Conservation (phyloP, 2,797 vertebrate species). For the Discoglossus pictus region DNA sequence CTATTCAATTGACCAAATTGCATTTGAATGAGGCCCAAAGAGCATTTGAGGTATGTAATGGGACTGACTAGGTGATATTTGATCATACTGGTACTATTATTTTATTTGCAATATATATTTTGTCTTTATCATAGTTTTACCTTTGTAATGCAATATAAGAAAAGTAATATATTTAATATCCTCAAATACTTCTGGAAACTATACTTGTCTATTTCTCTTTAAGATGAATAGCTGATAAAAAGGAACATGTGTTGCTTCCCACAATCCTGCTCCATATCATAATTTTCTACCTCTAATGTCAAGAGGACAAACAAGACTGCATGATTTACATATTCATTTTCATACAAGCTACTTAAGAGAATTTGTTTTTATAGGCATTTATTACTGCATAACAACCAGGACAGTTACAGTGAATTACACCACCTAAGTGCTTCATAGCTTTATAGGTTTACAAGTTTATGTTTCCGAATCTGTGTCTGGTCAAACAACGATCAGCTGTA, state of each 20-base stretch:
- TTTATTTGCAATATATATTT: no score
- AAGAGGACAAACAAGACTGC: slow-evolving; percentile 14
- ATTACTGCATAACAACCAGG: slow-evolving; percentile 28
- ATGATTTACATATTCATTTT: slow-evolving; percentile 38
- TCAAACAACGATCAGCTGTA: slow-evolving; percentile 34
- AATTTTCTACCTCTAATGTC: slow-evolving; percentile 25
- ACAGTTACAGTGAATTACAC: slow-evolving; percentile 29
- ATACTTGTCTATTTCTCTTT: slow-evolving; percentile 24
- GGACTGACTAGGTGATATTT: no score
- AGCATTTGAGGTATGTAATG: no score
- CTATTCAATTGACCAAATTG: no score
- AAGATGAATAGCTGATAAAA: slow-evolving; percentile 22
- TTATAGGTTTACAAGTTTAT: slow-evolving; percentile 19
- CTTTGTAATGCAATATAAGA: no score
- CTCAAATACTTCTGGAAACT: no score
- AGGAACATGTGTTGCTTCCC: slow-evolving; percentile 28
- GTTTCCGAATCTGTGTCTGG: slow-evolving; percentile 22
- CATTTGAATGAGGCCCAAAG: no score
- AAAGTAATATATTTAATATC: no score
- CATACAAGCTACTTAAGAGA: slow-evolving; percentile 27
- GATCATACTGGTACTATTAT: no score
- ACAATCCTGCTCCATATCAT: slow-evolving; percentile 13
- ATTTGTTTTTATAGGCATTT: slow-evolving; percentile 35
- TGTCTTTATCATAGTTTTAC: no score
- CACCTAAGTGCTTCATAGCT: slow-evolving; percentile 27